A percentile compares a stretch with the other conserved stretches of the same genome.
Conservation (phyloP, 1,140 invertebrate genomes). For the Chionoecetes opilio region DNA sequence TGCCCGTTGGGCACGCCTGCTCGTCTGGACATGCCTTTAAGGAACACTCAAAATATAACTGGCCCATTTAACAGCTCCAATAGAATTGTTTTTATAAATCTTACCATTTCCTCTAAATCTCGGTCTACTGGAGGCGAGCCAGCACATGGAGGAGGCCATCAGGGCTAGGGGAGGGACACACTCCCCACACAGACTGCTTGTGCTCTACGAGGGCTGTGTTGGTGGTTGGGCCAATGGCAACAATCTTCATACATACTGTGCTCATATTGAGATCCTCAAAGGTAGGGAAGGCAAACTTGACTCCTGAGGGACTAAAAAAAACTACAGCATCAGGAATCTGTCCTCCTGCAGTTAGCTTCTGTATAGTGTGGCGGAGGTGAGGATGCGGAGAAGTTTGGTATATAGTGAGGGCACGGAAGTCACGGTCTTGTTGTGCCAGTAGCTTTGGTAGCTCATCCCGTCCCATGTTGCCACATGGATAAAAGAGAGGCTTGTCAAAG, state of each 20-base stretch:
- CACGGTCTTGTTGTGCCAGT: constrained; percentile 82
- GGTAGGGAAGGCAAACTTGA: constrained; percentile 82
- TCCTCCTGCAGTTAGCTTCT: constrained; percentile 81
- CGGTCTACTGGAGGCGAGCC: constrained; percentile 33
- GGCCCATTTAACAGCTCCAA: not conserved
- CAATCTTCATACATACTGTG: constrained; percentile 82
- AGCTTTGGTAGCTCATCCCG: constrained; percentile 83
- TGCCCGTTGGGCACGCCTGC: too few species aligned
- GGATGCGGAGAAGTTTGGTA: constrained; percentile 83
- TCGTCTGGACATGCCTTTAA: too few species aligned
- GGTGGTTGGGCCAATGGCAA: constrained; percentile 85
- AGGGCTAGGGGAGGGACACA: constrained; percentile 83
- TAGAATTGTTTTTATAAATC: not conserved
- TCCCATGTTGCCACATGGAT: constrained; percentile 85
- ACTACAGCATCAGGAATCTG: constrained; percentile 83
- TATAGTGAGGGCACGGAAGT: constrained; percentile 82
- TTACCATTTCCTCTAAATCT: too few species aligned
- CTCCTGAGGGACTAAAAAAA: constrained; percentile 85
- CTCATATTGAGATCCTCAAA: constrained; percentile 82
- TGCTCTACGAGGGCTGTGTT: constrained; percentile 83
- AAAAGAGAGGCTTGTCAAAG: constrained; percentile 83
- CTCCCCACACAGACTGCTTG: constrained; percentile 82
- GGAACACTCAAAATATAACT: not conserved
- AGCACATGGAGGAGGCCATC: constrained; percentile 75
- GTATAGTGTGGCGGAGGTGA: constrained; percentile 82